Evolutionary conservation across 2,797 vertebrate species (phyloP).

Genomic region (Pipistrellus nathusii): DNA sequence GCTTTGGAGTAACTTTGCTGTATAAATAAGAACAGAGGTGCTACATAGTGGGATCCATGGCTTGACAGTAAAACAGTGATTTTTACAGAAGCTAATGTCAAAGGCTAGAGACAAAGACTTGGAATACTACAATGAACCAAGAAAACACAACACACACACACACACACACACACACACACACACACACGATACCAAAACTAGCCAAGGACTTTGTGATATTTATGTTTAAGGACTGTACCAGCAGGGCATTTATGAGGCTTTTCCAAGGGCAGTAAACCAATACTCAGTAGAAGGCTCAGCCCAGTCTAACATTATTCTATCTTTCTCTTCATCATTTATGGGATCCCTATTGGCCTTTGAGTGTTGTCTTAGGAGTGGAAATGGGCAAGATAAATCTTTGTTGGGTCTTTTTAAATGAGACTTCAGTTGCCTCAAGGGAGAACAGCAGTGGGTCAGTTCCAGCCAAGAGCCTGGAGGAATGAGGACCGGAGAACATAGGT

Average conservation of each 20-base stretch:
- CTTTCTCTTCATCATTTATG: conserved; percentile 50
- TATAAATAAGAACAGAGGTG: conserved; percentile 52
- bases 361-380: conserved; percentile 6
- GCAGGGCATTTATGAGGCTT: conserved; percentile 64
- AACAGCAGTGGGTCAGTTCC: neutral
- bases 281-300: neutral
- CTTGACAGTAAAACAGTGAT: conserved; percentile 77
- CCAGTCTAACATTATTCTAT: neutral
- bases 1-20: conserved; percentile 59
- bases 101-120: conserved; percentile 69
- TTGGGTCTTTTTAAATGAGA: conserved; percentile 44
- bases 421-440: neutral
- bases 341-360: conserved; percentile 18
- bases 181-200: neutral
- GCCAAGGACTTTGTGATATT: conserved; percentile 76
- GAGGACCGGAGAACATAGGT: neutral
- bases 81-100: conserved; percentile 78
- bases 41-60: conserved; percentile 41
- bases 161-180: neutral
- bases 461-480: neutral
- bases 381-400: conserved; percentile 53
- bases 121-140: conserved; percentile 74
- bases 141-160: neutral
- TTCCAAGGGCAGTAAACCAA: conserved; percentile 58
- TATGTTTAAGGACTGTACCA: conserved; percentile 69